Evolutionary conservation across 2,888 invertebrate genomes (phyloP), one percentile per base, ranked within the genome.

Genomic region (Nemotelus pantherinus): DNA sequence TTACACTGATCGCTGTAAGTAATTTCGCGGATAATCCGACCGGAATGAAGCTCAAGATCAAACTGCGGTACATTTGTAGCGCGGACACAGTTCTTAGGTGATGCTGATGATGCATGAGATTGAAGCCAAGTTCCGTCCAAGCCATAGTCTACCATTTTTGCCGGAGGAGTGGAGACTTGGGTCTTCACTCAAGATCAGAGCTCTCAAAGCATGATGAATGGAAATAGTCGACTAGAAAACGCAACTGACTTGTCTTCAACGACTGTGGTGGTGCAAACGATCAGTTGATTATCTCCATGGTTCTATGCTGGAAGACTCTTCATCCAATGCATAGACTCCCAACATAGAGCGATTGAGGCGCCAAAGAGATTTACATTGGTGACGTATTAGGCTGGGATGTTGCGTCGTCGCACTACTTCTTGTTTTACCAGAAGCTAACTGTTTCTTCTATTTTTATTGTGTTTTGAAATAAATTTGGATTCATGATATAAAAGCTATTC

Each of bases 401-500:
- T 25, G 25, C 25, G 25, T 25, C 25, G 25, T 25, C 25, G 25
- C 25, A 25, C 25, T 25, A 25, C 25, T 25, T 25, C 25, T 25
- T 25, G 25, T 71, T 71, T 65, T 67, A 68, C 47, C 71, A 76
- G 77, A 79, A 79, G 58, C 76, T 79, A 79, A 79, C 79, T 79
- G 79, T 79, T 77, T 77, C 44, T 55, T 44, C 25, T 10, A 10
- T 79, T 79, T 79, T 74, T 78, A 45, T 53, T 63, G 9, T 58
- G 55, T 72, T 25, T 25, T 25, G 25, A 25, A 25, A 25, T 25
- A 25, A 25, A 25, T 25, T 25, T 25, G 25, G 25, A 25, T 25
- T 25, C 25, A 25, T 25, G 25, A 25, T 25, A 25, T 25, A 25
- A 25, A 25, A 25, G 25, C 25, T 25, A 25, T 25, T 25, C 25